Evolutionary conservation across 2,797 vertebrate genomes (phyloP), one percentile per base, ranked within the genome.

Genomic region (Lutjanus campechanus): DNA sequence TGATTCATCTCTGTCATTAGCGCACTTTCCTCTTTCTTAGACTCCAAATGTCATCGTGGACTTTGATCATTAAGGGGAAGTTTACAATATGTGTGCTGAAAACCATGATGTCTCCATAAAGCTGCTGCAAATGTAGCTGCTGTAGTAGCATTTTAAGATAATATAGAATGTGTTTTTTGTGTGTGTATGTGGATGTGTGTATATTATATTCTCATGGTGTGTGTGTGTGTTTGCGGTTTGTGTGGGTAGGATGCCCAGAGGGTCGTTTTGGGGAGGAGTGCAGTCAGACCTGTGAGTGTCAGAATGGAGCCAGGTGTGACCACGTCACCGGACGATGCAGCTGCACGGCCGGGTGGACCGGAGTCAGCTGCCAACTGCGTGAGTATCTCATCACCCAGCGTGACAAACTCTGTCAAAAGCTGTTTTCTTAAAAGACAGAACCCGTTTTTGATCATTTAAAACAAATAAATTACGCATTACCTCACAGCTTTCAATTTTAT

Each of bases 1-100:
- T 92, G 87, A 89, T 82, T 89, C 89, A 88, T 90, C 92, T 90
- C 89, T 92, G 85, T 92, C 90, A 92, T 93, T 92, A 92, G 67
- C 25, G 40, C 73, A n/a, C 19, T 71, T 88, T 82, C 56, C 11
- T 86, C 73, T 72, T 85, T 84, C 72, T 83, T 36, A 69, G 75
- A 76, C 81, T 79, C 79, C 79, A 85, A 90, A 93, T 89, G 83
- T 90, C 83, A 88, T 86, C 68, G 53, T 46, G 60, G 83, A 74
- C 84, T 81, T 92, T 85, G 82, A 89, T 90, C 89, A 85, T 88
- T 88, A 70, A 63, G 54, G 61, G 69, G 73, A 84, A 59, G 70
- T 91, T 90, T 83, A 79, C 85, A 82, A 68, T 25, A 54, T 72
- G 68, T 87, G 76, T 60, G 67, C 76, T 58, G 11, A 77, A 85